A percentile compares a stretch with the other conserved stretches of the same genome.
phyloP scores from a whole-genome alignment of 2,797 vertebrate species.

The Fratercula arctica region DNA sequence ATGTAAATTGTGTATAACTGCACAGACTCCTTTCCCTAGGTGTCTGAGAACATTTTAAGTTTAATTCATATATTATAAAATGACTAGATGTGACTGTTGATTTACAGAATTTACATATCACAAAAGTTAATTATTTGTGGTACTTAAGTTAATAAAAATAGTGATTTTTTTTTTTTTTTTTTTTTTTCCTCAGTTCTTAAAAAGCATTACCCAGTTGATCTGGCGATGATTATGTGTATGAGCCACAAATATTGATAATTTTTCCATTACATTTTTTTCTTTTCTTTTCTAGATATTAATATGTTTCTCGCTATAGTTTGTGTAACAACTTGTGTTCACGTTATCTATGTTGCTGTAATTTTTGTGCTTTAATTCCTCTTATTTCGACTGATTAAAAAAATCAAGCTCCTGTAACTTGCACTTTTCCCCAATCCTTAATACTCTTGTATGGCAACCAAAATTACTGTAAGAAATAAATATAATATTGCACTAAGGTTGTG shows the following conservation, averaged over 20 bases:
- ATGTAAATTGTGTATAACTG: constrained; percentile 86
- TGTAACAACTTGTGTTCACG: constrained; percentile 89
- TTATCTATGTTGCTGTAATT: constrained; percentile 95
- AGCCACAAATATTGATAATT: constrained; percentile 75
- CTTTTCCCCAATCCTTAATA: constrained; percentile 86
- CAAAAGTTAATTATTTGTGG: constrained; percentile 82
- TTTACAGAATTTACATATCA: constrained; percentile 80
- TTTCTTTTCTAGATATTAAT: constrained; percentile 81
- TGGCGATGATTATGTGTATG: constrained; percentile 76
- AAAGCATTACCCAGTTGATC: constrained; percentile 78
- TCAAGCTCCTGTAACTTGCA: constrained; percentile 90
- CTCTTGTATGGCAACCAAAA: constrained; percentile 97
- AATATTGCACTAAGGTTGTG: constrained; percentile 89
- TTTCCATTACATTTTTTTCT: constrained; percentile 70
- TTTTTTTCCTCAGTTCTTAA: constrained; percentile 65
- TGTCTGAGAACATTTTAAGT: constrained; percentile 76
- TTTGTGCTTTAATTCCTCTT: constrained; percentile 93
- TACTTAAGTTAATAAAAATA: constrained; percentile 84
- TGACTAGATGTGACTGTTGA: constrained; percentile 82
- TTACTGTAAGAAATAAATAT: constrained; percentile 98
- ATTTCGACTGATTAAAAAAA: constrained; percentile 83
- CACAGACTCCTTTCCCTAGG: constrained; percentile 75
- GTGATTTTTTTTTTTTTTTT: constrained; percentile 68
- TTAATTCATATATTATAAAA: constrained; percentile 79
- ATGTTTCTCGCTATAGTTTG: constrained; percentile 86